Percentiles rank a stretch among this genome's conserved stretches.
phyloP scores from a whole-genome alignment of 2,113 vertebrate species.

The Leiothrix lutea region DNA sequence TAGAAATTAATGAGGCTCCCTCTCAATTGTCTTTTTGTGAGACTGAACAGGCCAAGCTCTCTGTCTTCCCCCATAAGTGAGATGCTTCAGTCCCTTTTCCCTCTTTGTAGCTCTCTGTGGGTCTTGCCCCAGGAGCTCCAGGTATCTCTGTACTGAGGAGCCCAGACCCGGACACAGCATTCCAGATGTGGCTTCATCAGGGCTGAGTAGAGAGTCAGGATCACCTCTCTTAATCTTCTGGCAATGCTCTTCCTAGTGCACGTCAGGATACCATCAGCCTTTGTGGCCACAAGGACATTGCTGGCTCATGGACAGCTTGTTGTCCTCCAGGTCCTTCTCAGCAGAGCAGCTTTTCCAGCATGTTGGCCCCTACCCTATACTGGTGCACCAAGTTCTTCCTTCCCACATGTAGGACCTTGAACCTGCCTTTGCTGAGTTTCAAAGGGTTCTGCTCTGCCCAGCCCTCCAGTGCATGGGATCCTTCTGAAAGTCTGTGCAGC shows the following conservation, averaged over 20 bases:
- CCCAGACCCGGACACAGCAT: neutral
- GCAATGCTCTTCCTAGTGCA: neutral
- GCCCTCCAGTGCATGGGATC: neutral
- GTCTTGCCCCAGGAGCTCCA: neutral
- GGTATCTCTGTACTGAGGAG: neutral
- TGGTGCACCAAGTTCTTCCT: neutral
- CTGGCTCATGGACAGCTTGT: neutral
- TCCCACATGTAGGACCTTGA: neutral
- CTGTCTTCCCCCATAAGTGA: neutral
- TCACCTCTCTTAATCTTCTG: neutral
- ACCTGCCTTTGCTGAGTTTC: neutral
- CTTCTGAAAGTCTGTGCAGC: neutral
- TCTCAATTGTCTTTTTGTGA: neutral
- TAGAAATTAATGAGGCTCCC: neutral
- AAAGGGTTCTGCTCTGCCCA: neutral
- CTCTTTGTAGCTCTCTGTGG: neutral
- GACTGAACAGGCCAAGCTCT: neutral
- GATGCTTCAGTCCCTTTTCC: neutral
- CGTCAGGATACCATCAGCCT: neutral
- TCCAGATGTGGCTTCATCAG: neutral
- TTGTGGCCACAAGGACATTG: neutral
- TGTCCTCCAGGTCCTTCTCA: neutral
- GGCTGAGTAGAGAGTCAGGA: neutral
- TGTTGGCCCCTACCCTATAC: rapidly evolving
- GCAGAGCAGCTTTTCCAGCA: neutral